These are phyloP conservation scores for Xenops minutus DNA, from an alignment of 2,797 vertebrate species.

Conservation along the genomic window DNA sequence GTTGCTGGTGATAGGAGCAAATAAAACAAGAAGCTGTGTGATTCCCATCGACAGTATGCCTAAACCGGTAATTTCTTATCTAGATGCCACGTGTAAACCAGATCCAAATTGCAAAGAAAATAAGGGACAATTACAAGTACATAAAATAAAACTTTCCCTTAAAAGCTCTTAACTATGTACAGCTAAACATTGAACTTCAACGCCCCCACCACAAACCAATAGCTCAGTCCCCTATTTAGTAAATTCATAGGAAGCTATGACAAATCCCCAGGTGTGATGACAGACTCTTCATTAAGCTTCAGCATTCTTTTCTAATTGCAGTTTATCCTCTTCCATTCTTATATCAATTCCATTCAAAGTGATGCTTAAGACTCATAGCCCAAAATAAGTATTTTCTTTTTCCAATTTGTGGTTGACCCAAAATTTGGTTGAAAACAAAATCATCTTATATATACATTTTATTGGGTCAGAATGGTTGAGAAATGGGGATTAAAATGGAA, in stretches of 20 bases:
- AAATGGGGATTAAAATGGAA: not conserved
- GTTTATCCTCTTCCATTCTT: slow-evolving; percentile 36
- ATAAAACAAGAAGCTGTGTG: not conserved
- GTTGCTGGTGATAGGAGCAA: not conserved
- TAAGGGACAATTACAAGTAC: not conserved
- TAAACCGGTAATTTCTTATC: not conserved
- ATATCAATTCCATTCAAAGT: not conserved
- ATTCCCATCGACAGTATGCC: not conserved
- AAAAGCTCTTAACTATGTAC: not conserved
- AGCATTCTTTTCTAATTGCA: not conserved
- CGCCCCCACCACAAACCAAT: not conserved
- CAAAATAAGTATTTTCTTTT: slow-evolving; percentile 33
- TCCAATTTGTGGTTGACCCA: slow-evolving; percentile 1
- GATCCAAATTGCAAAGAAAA: not conserved
- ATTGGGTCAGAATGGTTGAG: not conserved
- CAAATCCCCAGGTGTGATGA: not conserved
- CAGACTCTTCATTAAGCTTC: not conserved
- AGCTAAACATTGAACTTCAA: not conserved
- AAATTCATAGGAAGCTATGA: slow-evolving; percentile 1
- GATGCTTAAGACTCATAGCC: not conserved
- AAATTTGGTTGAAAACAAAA: not conserved
- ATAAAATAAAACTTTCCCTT: not conserved
- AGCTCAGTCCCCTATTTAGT: not conserved
- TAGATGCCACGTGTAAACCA: not conserved
- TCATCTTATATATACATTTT: not conserved